Conservation (phyloP, 1,140 invertebrate genomes). For the Physella acuta region DNA sequence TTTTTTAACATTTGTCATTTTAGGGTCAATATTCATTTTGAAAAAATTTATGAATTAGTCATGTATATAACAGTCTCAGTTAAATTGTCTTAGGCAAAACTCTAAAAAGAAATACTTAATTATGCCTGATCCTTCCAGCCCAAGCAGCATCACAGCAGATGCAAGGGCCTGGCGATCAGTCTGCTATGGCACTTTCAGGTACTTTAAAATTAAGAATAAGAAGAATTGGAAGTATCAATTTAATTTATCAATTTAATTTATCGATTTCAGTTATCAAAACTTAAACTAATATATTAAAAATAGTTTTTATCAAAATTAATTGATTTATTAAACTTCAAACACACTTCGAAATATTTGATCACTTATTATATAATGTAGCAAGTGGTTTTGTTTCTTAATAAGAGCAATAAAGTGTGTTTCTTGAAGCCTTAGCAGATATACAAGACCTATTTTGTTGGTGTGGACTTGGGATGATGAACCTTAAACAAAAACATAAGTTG, state of each 20-base stretch:
- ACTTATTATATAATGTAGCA: too few species aligned
- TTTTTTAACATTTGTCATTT: background rate
- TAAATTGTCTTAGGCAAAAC: background rate
- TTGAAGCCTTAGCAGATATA: too few species aligned
- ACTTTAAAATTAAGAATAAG: background rate
- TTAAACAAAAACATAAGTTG: too few species aligned
- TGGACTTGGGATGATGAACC: too few species aligned
- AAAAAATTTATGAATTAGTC: too few species aligned
- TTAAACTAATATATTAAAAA: too few species aligned
- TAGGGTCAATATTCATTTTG: background rate
- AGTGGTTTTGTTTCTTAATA: too few species aligned
- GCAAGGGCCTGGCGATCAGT: constrained; percentile 1
- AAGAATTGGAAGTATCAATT: background rate
- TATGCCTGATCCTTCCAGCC: constrained; percentile 18
- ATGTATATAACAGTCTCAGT: constrained; percentile 21
- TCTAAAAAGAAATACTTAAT: background rate
- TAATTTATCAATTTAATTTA: constrained; percentile 1
- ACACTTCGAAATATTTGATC: too few species aligned
- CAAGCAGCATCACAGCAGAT: constrained; percentile 26
- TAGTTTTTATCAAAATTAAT: too few species aligned
- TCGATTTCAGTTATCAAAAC: background rate
- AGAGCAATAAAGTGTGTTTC: too few species aligned
- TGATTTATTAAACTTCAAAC: too few species aligned
- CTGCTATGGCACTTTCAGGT: constrained; percentile 17
- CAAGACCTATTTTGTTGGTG: too few species aligned